These are phyloP conservation scores for Panthera uncia DNA, from an alignment of 2,113 vertebrate species.

Conservation along the genomic window DNA sequence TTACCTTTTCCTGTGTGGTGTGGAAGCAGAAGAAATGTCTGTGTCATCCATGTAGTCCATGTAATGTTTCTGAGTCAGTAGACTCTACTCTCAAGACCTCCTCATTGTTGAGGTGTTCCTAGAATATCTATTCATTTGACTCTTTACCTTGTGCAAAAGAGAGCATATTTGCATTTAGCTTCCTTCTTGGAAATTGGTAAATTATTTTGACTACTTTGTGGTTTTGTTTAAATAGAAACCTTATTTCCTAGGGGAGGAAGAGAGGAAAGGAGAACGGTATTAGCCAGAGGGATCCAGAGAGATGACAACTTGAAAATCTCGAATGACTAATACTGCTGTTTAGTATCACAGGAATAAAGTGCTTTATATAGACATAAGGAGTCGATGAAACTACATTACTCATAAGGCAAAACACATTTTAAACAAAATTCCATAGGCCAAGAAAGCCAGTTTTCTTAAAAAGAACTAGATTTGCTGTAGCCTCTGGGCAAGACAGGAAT, in stretches of 20 bases:
- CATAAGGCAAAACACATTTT: neutral
- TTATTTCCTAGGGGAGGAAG: neutral
- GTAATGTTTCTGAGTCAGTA: neutral
- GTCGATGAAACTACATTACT: neutral
- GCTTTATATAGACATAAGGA: neutral
- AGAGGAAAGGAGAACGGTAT: neutral
- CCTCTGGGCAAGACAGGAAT: neutral
- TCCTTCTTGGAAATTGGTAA: neutral
- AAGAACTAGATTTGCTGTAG: neutral
- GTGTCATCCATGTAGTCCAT: neutral
- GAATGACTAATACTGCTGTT: neutral
- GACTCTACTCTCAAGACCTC: no score
- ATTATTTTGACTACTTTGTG: neutral
- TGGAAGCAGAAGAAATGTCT: neutral
- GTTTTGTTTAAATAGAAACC: neutral
- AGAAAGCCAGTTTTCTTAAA: slow-evolving; percentile 4
- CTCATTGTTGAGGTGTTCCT: neutral
- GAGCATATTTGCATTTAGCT: neutral
- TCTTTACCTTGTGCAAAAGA: neutral
- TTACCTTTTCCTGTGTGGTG: neutral
- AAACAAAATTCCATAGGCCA: slow-evolving; percentile 7
- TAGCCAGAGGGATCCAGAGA: neutral
- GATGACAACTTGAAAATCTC: neutral
- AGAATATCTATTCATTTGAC: neutral
- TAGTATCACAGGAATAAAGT: neutral